Base-by-base conservation (phyloP, 2,797 vertebrate species). In the Cossypha heuglini region DNA sequence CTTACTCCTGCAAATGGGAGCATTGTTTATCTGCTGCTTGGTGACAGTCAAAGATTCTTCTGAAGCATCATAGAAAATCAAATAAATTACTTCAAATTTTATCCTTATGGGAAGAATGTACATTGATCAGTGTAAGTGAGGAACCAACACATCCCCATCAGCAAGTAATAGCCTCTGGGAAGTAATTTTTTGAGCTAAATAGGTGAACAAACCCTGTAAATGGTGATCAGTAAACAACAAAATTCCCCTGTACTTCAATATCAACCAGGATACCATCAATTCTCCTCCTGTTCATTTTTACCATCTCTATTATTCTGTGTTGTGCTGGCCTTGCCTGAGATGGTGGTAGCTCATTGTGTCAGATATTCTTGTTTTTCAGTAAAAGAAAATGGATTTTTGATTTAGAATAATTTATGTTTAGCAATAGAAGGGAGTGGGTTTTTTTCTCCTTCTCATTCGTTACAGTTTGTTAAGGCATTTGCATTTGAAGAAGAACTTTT, bases 381-480 rank as follows among this genome's bases (percentile, higher is more conserved):
- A 79, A 45, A 83, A 94, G 61, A 77, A 96, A 95, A 91, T 96
- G 91, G 79, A 68, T 92, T 92, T 96, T 96, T 95, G 73, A 95
- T 95, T 96, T 78, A 91, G 54, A 58, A 64, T 77, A 33, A 72
- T 90, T 93, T 86, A 80, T 91, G 58, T 93, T 87, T 88, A 81
- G 80, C 3, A 0, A 26, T 75, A 57, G 86, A 81, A 94, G 31
- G 26, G 43, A 61, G 33, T 35, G 29, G 58, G 88, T 81, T 88
- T 81, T 93, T 82, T 94, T 76, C 73, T 55, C 26, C 31, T 91
- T 57, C 67, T 71, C 13, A 26, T 93, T 94, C 78, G 69, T 76
- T 94, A 93, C 62, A 94, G 37, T 85, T 96, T 92, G 67, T 97
- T 91, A 93, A 97, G 62, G 40, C 94, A 91, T 91, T 97, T 96